Evolutionary conservation across 35 echinoderm and acorn worm genomes (phyloP).

Genomic region (Ptychodera flava): DNA sequence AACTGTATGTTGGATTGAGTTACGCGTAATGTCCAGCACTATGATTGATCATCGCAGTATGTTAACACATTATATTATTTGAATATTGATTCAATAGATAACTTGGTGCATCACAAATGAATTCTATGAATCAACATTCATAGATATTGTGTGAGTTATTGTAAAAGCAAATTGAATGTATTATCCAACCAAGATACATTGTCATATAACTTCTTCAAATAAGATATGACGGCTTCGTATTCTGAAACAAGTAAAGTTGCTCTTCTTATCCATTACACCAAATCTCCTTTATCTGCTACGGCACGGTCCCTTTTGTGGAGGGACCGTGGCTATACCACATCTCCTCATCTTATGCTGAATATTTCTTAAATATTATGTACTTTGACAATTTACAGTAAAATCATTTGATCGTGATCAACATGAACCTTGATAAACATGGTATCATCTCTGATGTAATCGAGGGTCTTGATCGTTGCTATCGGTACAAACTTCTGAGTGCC

Average conservation of each 20-base stretch:
- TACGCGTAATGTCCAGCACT: no score
- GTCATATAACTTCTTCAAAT: not conserved
- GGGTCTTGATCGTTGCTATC: constrained; percentile 74
- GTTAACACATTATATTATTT: no score
- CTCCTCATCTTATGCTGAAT: not conserved
- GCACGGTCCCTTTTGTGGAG: constrained; percentile 17
- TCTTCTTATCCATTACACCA: no score
- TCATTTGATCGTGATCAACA: constrained; percentile 62
- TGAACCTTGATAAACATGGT: constrained; percentile 98
- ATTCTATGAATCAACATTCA: constrained; percentile 84
- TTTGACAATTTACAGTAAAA: not conserved
- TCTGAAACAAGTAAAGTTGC: not conserved
- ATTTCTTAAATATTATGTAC: no score
- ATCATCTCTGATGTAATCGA: constrained; percentile 94
- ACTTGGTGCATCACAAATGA: no score
- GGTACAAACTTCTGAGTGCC: constrained; percentile 98
- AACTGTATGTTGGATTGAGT: no score
- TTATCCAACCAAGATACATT: constrained; percentile 91
- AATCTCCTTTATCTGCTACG: no score
- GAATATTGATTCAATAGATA: no score
- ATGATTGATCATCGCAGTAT: no score
- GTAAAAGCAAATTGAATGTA: constrained; percentile 66
- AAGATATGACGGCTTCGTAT: not conserved
- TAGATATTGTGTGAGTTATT: constrained; percentile 81
- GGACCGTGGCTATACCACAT: not conserved